Conservation (phyloP, 1,140 invertebrate species). For the Bombus ignitus region DNA sequence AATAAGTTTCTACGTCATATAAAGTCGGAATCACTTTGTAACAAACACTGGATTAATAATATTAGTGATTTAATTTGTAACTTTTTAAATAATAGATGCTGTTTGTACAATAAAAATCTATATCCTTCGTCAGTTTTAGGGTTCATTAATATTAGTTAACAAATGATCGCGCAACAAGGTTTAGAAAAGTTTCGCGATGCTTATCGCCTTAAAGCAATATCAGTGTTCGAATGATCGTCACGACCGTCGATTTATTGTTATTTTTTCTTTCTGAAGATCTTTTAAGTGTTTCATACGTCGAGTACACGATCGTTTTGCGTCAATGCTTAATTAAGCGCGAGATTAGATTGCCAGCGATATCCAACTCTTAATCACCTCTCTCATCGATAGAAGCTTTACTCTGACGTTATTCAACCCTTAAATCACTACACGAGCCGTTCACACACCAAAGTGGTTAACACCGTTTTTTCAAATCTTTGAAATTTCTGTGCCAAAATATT, state of each 20-base stretch:
- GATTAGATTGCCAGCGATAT: conserved; percentile 37
- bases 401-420: neutral
- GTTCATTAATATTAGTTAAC: neutral
- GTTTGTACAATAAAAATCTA: neutral
- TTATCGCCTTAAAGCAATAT: conserved; percentile 18
- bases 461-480: too few species aligned
- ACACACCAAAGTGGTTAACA: too few species aligned
- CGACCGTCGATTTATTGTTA: neutral
- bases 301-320: conserved; percentile 4
- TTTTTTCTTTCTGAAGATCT: neutral
- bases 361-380: neutral
- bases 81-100: neutral
- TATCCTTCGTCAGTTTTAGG: too few species aligned
- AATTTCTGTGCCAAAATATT: too few species aligned
- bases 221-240: neutral
- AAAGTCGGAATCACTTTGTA: neutral
- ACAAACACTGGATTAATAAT: too few species aligned
- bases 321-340: conserved; percentile 18
- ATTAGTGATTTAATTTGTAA: neutral
- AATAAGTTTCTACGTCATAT: neutral
- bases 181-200: conserved; percentile 3
- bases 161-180: neutral
- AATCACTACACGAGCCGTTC: too few species aligned
- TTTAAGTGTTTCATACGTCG: conserved; percentile 6
- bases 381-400: neutral